These are phyloP conservation scores for Arvicanthis niloticus DNA, from an alignment of 2,113 vertebrate genomes.

Conservation along the genomic window DNA sequence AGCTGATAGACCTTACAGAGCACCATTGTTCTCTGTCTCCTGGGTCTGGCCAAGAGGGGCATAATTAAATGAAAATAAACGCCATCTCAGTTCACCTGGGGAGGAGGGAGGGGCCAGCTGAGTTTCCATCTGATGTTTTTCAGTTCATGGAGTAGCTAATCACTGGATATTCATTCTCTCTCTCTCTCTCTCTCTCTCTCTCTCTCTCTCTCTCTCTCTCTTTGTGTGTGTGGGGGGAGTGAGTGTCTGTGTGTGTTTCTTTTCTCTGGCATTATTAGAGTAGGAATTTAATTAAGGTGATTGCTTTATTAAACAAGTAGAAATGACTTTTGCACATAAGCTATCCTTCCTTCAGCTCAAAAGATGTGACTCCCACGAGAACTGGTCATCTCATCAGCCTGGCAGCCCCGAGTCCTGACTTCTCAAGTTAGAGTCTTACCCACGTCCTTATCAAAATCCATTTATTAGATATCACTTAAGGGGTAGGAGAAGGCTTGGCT, in stretches of 20 bases:
- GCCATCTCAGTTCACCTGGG: conserved; percentile 42
- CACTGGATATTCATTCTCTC: not conserved
- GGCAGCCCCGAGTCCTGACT: not conserved
- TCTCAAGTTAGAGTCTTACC: not conserved
- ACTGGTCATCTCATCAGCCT: not conserved
- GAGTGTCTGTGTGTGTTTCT: too few species aligned
- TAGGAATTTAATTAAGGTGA: conserved; percentile 57
- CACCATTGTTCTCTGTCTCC: conserved; percentile 65
- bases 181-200: not conserved
- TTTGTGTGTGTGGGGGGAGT: too few species aligned
- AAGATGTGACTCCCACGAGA: accelerated
- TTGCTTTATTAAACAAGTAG: conserved; percentile 57
- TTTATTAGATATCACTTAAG: not conserved
- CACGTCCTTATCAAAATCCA: not conserved
- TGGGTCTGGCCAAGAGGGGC: conserved; percentile 59
- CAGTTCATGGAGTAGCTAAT: not conserved
- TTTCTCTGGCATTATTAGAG: not conserved
- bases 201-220: too few species aligned
- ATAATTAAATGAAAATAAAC: conserved; percentile 78
- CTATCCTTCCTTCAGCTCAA: not conserved
- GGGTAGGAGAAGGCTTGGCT: not conserved
- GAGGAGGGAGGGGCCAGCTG: not conserved
- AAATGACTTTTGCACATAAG: conserved; percentile 12
- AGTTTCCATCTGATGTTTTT: not conserved
- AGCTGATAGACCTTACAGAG: not conserved